Conservation (phyloP, 2,888 invertebrate genomes). For the Lypha dubia region DNA sequence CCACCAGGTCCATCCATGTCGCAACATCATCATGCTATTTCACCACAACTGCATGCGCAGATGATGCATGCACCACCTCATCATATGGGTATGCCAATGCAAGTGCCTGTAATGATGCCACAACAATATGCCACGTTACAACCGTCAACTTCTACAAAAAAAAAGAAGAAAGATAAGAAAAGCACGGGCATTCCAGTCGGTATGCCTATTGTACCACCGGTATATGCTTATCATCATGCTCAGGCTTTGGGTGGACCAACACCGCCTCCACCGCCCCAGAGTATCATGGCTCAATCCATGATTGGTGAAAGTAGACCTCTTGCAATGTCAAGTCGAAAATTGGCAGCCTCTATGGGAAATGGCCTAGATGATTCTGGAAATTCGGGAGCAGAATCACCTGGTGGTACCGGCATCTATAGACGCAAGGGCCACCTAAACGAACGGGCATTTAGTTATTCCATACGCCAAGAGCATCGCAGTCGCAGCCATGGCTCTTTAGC, state of each 20-base stretch:
- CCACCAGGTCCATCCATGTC: slow-evolving; percentile 78
- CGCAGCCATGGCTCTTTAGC: slow-evolving; percentile 96
- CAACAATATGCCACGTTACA: slow-evolving; percentile 87
- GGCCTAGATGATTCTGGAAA: slow-evolving; percentile 85
- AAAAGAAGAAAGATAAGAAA: slow-evolving; percentile 84
- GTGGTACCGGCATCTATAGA: slow-evolving; percentile 93
- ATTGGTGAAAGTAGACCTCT: slow-evolving; percentile 85
- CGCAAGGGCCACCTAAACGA: slow-evolving; percentile 96
- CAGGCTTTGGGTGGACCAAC: slow-evolving; percentile 74
- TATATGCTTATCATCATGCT: slow-evolving; percentile 83
- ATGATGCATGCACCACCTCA: slow-evolving; percentile 79
- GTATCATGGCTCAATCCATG: slow-evolving; percentile 85
- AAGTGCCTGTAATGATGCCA: slow-evolving; percentile 84
- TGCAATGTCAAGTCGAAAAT: slow-evolving; percentile 85
- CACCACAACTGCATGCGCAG: slow-evolving; percentile 76
- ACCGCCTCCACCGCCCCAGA: slow-evolving; percentile 80
- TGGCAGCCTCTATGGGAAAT: slow-evolving; percentile 88
- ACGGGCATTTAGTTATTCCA: slow-evolving; percentile 96
- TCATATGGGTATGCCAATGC: slow-evolving; percentile 81
- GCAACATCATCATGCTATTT: slow-evolving; percentile 79
- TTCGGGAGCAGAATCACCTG: slow-evolving; percentile 85
- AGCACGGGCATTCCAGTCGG: slow-evolving; percentile 83
- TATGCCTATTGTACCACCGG: slow-evolving; percentile 84
- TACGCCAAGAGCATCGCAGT: slow-evolving; percentile 95
- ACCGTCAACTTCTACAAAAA: slow-evolving; percentile 86